Evolutionary conservation across 2,888 invertebrate genomes (phyloP).

Genomic region (Mesorhabditis belari): DNA sequence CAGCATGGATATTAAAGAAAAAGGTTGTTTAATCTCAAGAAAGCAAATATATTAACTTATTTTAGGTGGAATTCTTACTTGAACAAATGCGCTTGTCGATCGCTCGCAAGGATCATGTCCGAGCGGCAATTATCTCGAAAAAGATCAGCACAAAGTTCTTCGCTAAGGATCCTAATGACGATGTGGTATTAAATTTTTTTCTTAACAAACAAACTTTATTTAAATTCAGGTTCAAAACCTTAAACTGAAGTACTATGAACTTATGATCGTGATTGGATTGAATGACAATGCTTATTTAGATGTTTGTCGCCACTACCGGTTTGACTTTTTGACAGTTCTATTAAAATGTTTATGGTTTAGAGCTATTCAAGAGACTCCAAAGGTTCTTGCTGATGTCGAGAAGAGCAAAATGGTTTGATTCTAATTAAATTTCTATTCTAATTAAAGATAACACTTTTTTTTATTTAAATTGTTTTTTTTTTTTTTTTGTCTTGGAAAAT

Average conservation of each 20-base stretch:
- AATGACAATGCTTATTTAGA: slow-evolving; percentile 85
- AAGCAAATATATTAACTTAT: too few relatives aligned
- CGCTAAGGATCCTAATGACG: slow-evolving; percentile 63
- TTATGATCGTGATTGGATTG: slow-evolving; percentile 91
- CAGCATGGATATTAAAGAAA: slow-evolving; percentile 95
- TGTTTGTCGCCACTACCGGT: slow-evolving; percentile 81
- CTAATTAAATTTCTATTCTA: neutral
- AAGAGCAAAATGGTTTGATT: slow-evolving; percentile 61
- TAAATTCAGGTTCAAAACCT: slow-evolving; percentile 57
- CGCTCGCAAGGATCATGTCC: slow-evolving; percentile 86
- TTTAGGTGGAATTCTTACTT: slow-evolving; percentile 75
- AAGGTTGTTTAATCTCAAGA: slow-evolving; percentile 55
- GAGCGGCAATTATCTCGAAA: slow-evolving; percentile 96
- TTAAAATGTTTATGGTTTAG: slow-evolving; percentile 54
- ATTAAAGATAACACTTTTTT: too few relatives aligned
- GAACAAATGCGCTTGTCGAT: slow-evolving; percentile 97
- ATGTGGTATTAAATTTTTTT: slow-evolving; percentile 5
- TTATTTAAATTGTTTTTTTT: too few relatives aligned
- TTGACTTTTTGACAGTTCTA: too few relatives aligned
- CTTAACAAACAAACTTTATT: neutral
- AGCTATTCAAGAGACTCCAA: slow-evolving; percentile 77
- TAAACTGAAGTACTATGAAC: slow-evolving; percentile 68
- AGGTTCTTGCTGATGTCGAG: slow-evolving; percentile 64
- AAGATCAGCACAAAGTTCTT: slow-evolving; percentile 96
- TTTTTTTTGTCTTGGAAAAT: too few relatives aligned